phyloP scores from a whole-genome alignment of 2,797 vertebrate genomes.

The Melanotaenia trifasciata region DNA sequence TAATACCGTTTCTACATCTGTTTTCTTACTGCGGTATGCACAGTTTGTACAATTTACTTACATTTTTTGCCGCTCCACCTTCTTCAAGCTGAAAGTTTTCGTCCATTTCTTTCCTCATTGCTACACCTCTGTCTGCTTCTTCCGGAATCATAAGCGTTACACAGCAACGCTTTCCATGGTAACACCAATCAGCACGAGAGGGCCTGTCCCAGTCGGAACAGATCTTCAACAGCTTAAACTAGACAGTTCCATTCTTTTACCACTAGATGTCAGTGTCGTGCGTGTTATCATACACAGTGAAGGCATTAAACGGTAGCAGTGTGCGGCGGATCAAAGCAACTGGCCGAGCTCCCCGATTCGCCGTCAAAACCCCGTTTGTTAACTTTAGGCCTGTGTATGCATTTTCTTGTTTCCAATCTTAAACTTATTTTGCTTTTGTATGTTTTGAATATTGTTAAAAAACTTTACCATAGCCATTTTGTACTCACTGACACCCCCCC shows the following conservation, averaged over 20 bases:
- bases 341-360: constrained; percentile 26
- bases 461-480: not conserved
- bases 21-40: not conserved
- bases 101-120: constrained; percentile 81
- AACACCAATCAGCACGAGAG: constrained; percentile 49
- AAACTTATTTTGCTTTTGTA: constrained; percentile 9
- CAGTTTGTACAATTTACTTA: constrained; percentile 55
- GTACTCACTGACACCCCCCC: not conserved
- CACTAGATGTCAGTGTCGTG: constrained; percentile 67
- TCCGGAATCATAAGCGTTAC: constrained; percentile 80
- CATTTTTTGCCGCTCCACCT: constrained; percentile 70
- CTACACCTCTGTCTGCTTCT: constrained; percentile 58
- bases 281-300: constrained; percentile 29
- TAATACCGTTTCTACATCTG: fast-evolving
- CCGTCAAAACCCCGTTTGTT: constrained; percentile 33
- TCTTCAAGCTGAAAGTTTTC: constrained; percentile 81
- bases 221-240: not conserved
- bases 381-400: constrained; percentile 7
- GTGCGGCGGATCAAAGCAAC: constrained; percentile 20
- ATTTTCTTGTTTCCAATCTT: constrained; percentile 2
- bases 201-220: not conserved
- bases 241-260: not conserved
- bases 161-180: constrained; percentile 78
- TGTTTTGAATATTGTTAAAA: not conserved
- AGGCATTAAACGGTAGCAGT: constrained; percentile 37